A percentile compares a stretch with the other conserved stretches of the same genome.
These are phyloP conservation scores for Hirtodrosophila histrioides DNA, from an alignment of 2,888 invertebrate genomes.

Conservation along the genomic window DNA sequence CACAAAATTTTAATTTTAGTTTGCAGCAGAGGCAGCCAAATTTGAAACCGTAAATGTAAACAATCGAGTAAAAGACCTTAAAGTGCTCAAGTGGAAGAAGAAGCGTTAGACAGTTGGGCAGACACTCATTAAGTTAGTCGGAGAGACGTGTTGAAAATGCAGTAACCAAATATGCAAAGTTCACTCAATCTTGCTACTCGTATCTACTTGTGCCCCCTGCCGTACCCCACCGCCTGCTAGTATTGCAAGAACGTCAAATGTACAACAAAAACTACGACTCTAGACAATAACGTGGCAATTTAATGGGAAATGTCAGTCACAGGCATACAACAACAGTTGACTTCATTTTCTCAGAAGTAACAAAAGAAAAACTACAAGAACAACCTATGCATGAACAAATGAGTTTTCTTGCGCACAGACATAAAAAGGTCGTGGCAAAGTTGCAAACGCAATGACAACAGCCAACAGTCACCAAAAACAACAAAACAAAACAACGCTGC, in stretches of 20 bases:
- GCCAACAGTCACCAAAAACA: constrained; percentile 17
- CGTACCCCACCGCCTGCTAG: background rate
- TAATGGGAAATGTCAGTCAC: constrained; percentile 81
- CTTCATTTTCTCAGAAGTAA: constrained; percentile 78
- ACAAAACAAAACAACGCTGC: constrained; percentile 26
- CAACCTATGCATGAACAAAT: constrained; percentile 68
- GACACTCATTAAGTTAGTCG: background rate
- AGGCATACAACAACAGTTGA: constrained; percentile 63
- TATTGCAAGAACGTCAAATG: constrained; percentile 52
- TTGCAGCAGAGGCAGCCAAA: constrained; percentile 64
- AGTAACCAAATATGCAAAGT: constrained; percentile 65
- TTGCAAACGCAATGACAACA: constrained; percentile 63
- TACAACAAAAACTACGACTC: constrained; percentile 20
- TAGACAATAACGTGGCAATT: constrained; percentile 79
- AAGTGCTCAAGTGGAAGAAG: constrained; percentile 38
- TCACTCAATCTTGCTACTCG: constrained; percentile 21
- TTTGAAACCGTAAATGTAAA: constrained; percentile 81
- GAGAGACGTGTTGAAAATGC: constrained; percentile 67
- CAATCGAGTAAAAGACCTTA: constrained; percentile 77
- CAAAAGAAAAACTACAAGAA: constrained; percentile 63
- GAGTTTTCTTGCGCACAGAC: constrained; percentile 61
- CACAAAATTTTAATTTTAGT: constrained; percentile 55
- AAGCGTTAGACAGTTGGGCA: constrained; percentile 19
- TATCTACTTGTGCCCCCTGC: too few relatives aligned
- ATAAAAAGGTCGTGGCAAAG: constrained; percentile 64